Evolutionary conservation across 2,113 vertebrate genomes (phyloP), one percentile per base, ranked within the genome.

Genomic region (Notothenia coriiceps): DNA sequence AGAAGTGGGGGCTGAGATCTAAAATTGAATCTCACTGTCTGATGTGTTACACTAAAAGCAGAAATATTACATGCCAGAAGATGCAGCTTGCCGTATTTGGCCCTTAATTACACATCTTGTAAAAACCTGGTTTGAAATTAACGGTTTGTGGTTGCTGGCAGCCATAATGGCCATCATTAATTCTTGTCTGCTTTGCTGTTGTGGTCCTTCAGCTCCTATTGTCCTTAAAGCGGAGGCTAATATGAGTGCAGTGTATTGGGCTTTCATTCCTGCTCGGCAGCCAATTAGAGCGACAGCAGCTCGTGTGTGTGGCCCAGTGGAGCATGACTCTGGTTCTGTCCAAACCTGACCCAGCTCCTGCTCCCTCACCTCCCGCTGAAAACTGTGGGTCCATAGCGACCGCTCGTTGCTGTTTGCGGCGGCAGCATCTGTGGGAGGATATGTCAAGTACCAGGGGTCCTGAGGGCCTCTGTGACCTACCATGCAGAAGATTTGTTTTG

Each of bases 181-280:
- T 94, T 94, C 76, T 70, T 90, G 91, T 91, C 86, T 92, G 82
- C 77, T 87, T 93, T 88, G 76, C 90, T 88, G 86, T 86, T 86
- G 80, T 84, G 87, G 80, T 86, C 86, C 82, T 91, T 86, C 85
- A 68, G 72, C 62, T 67, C 43, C 87, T 84, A 78, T 89, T 90
- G 88, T 91, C 85, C 89, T 87, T 87, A 88, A 86, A 86, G 86
- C 60, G 29, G 83, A 44, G 74, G 84, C 75, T 86, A 82, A 88
- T 86, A 77, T 67, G 79, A 85, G 51, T 63, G 68, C 8, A 68
- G 77, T 44, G 80, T 67, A 69, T 49, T 75, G 72, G 74, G 83
- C 63, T 80, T 85, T 85, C 72, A 33, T 78, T 85, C 74, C 17
- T 69, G 64, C 77, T 77, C 75, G 20, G 29, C 67, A 78, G 70